Conservation (phyloP, 2,888 invertebrate genomes). For the Tenthredo livida region DNA sequence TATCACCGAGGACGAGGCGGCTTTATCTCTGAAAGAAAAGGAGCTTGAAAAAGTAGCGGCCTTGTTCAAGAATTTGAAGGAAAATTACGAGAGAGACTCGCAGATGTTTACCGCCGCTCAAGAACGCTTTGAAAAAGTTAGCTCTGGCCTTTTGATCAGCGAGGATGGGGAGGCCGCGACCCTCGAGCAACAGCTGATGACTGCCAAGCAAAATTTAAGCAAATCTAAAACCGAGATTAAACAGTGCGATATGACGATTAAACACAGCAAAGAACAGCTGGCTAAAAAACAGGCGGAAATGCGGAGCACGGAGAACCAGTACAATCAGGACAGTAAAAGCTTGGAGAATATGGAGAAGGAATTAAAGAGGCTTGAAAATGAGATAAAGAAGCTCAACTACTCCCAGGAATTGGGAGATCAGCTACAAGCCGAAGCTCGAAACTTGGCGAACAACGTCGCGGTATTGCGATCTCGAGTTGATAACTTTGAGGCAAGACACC, state of each 20-base stretch:
- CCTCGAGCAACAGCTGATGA: slow-evolving; percentile 93
- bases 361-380: slow-evolving; percentile 80
- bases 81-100: slow-evolving; percentile 84
- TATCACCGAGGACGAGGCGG: slow-evolving; percentile 84
- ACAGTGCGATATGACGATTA: slow-evolving; percentile 87
- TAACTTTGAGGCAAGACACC: slow-evolving; percentile 81
- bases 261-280: slow-evolving; percentile 83
- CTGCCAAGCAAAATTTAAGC: slow-evolving; percentile 87
- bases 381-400: slow-evolving; percentile 81
- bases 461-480: slow-evolving; percentile 81
- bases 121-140: slow-evolving; percentile 90
- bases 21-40: slow-evolving; percentile 82
- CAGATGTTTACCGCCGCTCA: slow-evolving; percentile 87
- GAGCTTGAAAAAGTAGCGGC: slow-evolving; percentile 82
- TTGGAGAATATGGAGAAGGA: slow-evolving; percentile 82
- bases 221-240: slow-evolving; percentile 90
- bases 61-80: slow-evolving; percentile 85
- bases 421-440: slow-evolving; percentile 79
- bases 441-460: slow-evolving; percentile 81
- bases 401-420: slow-evolving; percentile 82
- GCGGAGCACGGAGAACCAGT: slow-evolving; percentile 84
- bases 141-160: slow-evolving; percentile 89
- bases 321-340: slow-evolving; percentile 82
- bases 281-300: slow-evolving; percentile 84
- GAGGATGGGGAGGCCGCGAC: slow-evolving; percentile 90